These are phyloP conservation scores for Nemotelus nigrinus DNA, from an alignment of 2,888 invertebrate species.

Conservation along the genomic window DNA sequence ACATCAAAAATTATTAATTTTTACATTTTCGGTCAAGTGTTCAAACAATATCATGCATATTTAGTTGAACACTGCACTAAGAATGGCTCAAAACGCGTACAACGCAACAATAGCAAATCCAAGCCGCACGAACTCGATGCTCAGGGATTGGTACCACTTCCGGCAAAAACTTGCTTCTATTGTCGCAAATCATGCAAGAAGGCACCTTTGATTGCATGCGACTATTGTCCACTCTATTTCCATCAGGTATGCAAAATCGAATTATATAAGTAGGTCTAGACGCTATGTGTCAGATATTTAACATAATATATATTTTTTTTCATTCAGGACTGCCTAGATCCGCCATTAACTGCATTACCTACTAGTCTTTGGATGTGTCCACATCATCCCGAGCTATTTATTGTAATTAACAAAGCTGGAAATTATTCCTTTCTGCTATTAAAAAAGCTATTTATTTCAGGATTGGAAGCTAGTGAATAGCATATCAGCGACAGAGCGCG, in stretches of 20 bases:
- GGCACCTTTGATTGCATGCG: constrained; percentile 89
- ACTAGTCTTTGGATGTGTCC: constrained; percentile 98
- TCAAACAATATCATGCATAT: neutral
- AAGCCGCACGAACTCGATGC: constrained; percentile 69
- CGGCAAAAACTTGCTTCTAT: constrained; percentile 84
- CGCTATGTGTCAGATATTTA: neutral
- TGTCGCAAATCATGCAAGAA: constrained; percentile 85
- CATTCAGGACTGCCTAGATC: constrained; percentile 85
- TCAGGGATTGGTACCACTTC: constrained; percentile 77
- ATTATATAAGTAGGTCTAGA: constrained; percentile 15
- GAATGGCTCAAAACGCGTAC: constrained; percentile 58
- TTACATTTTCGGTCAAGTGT: too few relatives aligned
- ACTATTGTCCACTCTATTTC: constrained; percentile 89
- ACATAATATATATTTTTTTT: constrained; percentile 6
- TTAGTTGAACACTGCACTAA: constrained; percentile 57
- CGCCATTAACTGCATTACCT: constrained; percentile 89
- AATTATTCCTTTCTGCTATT: constrained; percentile 32
- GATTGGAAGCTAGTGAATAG: constrained; percentile 84
- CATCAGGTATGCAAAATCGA: constrained; percentile 70
- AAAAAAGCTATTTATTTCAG: constrained; percentile 61
- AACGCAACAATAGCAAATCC: constrained; percentile 56
- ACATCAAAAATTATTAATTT: too few relatives aligned
- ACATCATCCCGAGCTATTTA: constrained; percentile 90
- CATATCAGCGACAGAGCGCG: constrained; percentile 85
- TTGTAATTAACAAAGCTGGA: constrained; percentile 68